Evolutionary conservation across 2,888 invertebrate species (phyloP).

Genomic region (Nemurella pictetii): DNA sequence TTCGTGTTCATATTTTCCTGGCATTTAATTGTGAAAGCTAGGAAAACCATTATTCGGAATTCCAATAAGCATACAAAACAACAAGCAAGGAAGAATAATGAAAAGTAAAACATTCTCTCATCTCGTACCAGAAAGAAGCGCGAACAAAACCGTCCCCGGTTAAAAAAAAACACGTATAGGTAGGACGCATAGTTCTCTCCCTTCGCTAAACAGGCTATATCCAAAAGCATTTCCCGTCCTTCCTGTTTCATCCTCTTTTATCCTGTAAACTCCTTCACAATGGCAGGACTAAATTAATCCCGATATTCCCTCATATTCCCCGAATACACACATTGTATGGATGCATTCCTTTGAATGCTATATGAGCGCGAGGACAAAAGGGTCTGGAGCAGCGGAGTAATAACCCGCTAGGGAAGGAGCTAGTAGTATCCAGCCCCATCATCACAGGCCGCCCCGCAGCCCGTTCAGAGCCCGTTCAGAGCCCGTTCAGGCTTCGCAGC

Average conservation of each 20-base stretch:
- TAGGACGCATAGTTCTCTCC: not conserved
- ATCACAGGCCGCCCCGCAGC: not conserved
- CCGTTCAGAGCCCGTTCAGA: not conserved
- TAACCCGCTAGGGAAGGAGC: not conserved
- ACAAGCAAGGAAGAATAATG: not conserved
- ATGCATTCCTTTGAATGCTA: not conserved
- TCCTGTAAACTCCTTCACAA: not conserved
- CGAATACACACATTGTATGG: not conserved
- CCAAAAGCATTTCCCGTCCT: not conserved
- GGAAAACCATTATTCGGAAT: not conserved
- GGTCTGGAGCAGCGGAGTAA: not conserved
- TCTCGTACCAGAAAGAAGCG: not conserved
- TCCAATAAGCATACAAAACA: not conserved
- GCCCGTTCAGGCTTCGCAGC: too few species aligned
- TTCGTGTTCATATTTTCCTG: not conserved
- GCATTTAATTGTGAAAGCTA: not conserved
- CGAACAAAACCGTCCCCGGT: not conserved
- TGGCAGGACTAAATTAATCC: not conserved
- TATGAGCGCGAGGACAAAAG: not conserved
- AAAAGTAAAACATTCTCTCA: not conserved
- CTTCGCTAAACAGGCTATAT: not conserved
- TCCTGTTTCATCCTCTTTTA: not conserved
- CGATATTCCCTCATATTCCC: not conserved
- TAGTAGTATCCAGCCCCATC: not conserved
- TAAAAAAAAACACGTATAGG: not conserved